Conservation (phyloP, 2,113 vertebrate genomes). For the Delphinapterus leucas region DNA sequence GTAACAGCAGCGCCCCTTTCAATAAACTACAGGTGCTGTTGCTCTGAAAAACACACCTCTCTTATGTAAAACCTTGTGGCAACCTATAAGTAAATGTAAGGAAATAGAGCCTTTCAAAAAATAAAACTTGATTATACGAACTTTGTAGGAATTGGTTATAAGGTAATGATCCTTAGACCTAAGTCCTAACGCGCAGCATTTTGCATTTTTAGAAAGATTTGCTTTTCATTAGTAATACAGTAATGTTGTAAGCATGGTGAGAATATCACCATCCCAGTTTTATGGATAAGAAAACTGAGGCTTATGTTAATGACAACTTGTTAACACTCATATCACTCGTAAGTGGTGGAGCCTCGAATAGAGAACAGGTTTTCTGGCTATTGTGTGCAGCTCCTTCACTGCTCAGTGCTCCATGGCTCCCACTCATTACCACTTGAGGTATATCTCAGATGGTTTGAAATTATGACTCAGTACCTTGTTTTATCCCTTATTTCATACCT, state of each 20-base stretch:
- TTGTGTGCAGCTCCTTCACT: not conserved
- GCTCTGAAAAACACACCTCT: not conserved
- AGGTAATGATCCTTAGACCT: not conserved
- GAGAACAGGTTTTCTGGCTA: not conserved
- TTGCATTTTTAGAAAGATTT: constrained; percentile 36
- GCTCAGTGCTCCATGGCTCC: not conserved
- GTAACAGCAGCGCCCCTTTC: not conserved
- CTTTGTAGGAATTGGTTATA: constrained; percentile 22
- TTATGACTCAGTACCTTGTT: not conserved
- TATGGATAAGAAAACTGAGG: not conserved
- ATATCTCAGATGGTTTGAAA: constrained; percentile 39
- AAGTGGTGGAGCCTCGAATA: not conserved
- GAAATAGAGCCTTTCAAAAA: not conserved
- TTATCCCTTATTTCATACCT: constrained; percentile 21
- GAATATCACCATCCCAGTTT: not conserved
- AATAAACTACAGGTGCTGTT: not conserved
- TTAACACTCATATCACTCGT: not conserved
- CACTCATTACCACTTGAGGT: not conserved
- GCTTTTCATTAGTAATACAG: not conserved
- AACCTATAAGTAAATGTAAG: not conserved
- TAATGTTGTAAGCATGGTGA: not conserved
- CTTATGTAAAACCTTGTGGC: not conserved
- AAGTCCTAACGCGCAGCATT: not conserved
- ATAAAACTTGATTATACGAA: not conserved
- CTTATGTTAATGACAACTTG: not conserved